Evolutionary conservation across 2,888 invertebrate genomes (phyloP).

Genomic region (Drosophila birchii): DNA sequence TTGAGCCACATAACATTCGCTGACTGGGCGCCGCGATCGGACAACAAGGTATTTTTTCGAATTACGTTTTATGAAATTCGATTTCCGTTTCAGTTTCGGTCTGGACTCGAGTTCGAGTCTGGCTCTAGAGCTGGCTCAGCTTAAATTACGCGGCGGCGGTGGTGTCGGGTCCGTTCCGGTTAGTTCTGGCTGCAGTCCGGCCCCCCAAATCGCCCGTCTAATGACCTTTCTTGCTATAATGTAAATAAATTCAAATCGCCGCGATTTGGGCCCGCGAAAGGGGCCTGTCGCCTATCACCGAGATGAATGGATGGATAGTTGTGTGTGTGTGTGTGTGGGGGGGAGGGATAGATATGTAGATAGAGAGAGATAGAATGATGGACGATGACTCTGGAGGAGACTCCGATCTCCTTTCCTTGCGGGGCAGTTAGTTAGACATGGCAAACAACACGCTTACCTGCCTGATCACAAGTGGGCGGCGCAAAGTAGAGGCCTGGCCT

Average conservation of each 20-base stretch:
- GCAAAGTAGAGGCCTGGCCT: slow-evolving; percentile 83
- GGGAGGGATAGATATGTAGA: slow-evolving; percentile 1
- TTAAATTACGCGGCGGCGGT: slow-evolving; percentile 10
- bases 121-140: slow-evolving; percentile 7
- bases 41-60: slow-evolving; percentile 25
- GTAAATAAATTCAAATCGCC: slow-evolving; percentile 42
- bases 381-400: slow-evolving; percentile 5
- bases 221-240: slow-evolving; percentile 55
- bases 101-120: slow-evolving; percentile 5
- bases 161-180: slow-evolving; percentile 8
- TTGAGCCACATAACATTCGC: slow-evolving; percentile 25
- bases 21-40: slow-evolving; percentile 24
- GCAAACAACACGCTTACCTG: slow-evolving; percentile 85
- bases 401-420: slow-evolving; percentile 23
- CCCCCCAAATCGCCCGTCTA: slow-evolving; percentile 46
- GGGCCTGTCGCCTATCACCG: slow-evolving; percentile 51
- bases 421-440: slow-evolving; percentile 80
- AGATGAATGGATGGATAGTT: slow-evolving; percentile 10
- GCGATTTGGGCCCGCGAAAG: slow-evolving; percentile 8
- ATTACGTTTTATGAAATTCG: slow-evolving; percentile 33
- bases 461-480: slow-evolving; percentile 84
- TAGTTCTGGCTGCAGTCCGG: slow-evolving; percentile 58
- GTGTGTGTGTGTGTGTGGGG: neutral
- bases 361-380: slow-evolving; percentile 20
- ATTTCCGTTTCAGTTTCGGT: slow-evolving; percentile 16